These are phyloP conservation scores for Chrysotoxum bicinctum DNA, from an alignment of 2,888 invertebrate genomes.

Conservation along the genomic window DNA sequence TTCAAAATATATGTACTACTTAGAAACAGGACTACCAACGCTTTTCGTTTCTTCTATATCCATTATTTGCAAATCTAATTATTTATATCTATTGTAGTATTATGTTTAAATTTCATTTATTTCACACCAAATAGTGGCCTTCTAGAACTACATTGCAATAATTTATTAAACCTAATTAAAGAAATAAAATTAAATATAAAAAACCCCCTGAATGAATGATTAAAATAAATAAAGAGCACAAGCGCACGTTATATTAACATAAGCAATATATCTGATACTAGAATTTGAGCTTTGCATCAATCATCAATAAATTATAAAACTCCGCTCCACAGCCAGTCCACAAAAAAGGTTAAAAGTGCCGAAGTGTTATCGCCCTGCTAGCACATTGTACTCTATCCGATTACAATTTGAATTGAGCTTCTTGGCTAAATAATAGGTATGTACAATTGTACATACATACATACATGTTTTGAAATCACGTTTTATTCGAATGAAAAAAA, in stretches of 20 bases:
- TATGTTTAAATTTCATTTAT: too few species aligned
- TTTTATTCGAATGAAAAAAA: background rate
- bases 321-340: background rate
- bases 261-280: slow-evolving; percentile 25
- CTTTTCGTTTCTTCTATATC: too few species aligned
- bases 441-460: background rate
- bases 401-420: slow-evolving; percentile 21
- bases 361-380: slow-evolving; percentile 39
- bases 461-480: slow-evolving; percentile 7
- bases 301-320: slow-evolving; percentile 34
- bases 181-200: background rate
- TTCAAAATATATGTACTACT: too few species aligned
- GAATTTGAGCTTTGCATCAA: slow-evolving; percentile 37
- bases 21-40: too few species aligned
- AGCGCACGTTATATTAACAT: background rate
- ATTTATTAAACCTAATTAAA: too few species aligned
- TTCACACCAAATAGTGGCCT: too few species aligned
- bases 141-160: too few species aligned
- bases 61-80: too few species aligned
- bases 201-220: background rate
- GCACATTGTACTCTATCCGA: slow-evolving; percentile 17
- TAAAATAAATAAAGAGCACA: background rate
- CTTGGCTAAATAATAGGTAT: background rate
- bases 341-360: slow-evolving; percentile 29
- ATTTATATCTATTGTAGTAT: too few species aligned